These are phyloP conservation scores for Daphoenositta chrysoptera DNA, from an alignment of 2,113 vertebrate species.

Conservation along the genomic window DNA sequence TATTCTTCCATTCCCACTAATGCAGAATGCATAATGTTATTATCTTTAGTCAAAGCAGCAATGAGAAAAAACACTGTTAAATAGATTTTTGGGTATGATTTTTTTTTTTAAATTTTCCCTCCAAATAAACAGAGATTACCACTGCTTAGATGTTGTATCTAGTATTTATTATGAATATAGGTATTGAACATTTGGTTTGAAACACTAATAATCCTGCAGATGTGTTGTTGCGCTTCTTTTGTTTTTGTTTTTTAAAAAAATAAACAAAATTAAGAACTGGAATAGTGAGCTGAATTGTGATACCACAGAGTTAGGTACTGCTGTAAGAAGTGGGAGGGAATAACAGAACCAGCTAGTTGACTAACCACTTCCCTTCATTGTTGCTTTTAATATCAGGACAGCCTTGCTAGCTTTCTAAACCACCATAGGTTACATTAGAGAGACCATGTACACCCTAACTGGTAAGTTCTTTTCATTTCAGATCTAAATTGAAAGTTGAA, in stretches of 20 bases:
- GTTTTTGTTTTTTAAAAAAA: not conserved
- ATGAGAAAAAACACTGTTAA: not conserved
- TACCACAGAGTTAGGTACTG: constrained; percentile 28
- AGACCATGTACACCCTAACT: constrained; percentile 55
- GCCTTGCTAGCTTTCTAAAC: constrained; percentile 60
- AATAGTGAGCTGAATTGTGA: constrained; percentile 25
- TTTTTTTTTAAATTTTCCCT: not conserved
- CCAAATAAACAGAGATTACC: not conserved
- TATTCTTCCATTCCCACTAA: not conserved
- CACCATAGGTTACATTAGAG: constrained; percentile 28
- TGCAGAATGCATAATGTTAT: not conserved
- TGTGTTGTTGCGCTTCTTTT: accelerated
- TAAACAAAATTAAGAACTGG: not conserved
- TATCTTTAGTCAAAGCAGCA: not conserved
- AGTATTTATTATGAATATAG: not conserved
- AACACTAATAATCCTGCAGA: not conserved
- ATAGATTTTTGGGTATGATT: not conserved
- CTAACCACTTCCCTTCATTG: constrained; percentile 81
- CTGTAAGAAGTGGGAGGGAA: constrained; percentile 70
- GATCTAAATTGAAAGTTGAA: not conserved
- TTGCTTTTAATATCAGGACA: constrained; percentile 69
- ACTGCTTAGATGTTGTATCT: not conserved
- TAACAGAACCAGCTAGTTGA: constrained; percentile 72
- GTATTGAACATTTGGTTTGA: not conserved
- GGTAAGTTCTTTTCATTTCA: constrained; percentile 73